A percentile compares a stretch with the other conserved stretches of the same genome.
Conservation (phyloP, 2,113 vertebrate species). For the Centropristis striata region DNA sequence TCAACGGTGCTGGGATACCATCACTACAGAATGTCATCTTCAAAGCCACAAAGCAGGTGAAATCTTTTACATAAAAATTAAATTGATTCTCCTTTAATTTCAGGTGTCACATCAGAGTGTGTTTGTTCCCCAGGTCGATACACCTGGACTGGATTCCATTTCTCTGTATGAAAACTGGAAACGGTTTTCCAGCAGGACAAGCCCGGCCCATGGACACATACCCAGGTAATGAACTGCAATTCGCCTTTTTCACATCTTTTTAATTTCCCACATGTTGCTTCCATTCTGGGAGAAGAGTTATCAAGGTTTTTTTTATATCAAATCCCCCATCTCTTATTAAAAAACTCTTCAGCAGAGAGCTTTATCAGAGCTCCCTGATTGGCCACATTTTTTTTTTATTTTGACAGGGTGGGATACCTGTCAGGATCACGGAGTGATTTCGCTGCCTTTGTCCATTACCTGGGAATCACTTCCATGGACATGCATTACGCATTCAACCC, state of each 20-base stretch:
- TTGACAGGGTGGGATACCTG: slow-evolving; percentile 78
- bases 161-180: slow-evolving; percentile 92
- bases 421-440: slow-evolving; percentile 92
- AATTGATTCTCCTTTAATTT: too few relatives aligned
- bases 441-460: slow-evolving; percentile 90
- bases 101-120: not conserved
- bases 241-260: not conserved
- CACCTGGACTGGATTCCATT: slow-evolving; percentile 76
- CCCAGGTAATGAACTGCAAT: slow-evolving; percentile 82
- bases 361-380: not conserved
- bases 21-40: slow-evolving; percentile 88
- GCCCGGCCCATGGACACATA: slow-evolving; percentile 80
- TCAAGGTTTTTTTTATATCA: not conserved
- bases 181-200: slow-evolving; percentile 85
- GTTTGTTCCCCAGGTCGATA: slow-evolving; percentile 79
- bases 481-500: slow-evolving; percentile 89
- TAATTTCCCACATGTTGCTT: not conserved
- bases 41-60: slow-evolving; percentile 88
- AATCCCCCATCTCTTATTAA: not conserved
- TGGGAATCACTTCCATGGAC: slow-evolving; percentile 91
- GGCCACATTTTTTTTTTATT: not conserved
- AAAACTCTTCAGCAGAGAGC: not conserved
- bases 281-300: not conserved
- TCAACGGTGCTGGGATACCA: slow-evolving; percentile 87
- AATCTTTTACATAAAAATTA: too few relatives aligned